phyloP scores from a whole-genome alignment of 2,113 vertebrate genomes.

The Dipodomys merriami region DNA sequence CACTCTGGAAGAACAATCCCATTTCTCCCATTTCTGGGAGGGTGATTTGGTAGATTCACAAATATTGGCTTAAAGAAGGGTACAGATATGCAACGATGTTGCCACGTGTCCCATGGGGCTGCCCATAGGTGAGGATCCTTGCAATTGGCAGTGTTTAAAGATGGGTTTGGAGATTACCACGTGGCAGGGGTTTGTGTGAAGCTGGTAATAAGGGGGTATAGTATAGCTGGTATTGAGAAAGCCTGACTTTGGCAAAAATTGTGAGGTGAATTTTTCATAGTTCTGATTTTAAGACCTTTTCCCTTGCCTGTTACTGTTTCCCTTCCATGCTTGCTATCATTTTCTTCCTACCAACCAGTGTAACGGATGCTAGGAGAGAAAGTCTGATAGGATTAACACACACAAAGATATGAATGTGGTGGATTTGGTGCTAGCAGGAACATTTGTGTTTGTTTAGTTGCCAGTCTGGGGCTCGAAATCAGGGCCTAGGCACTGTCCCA shows the following conservation, averaged over 20 bases:
- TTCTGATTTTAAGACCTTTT: neutral
- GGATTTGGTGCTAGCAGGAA: neutral
- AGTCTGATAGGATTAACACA: neutral
- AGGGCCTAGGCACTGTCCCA: too few relatives aligned
- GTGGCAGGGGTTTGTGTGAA: neutral
- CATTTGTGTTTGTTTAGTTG: neutral
- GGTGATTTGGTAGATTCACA: neutral
- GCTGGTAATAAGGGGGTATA: neutral
- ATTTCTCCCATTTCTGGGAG: neutral
- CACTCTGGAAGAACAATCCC: neutral
- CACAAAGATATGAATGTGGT: neutral
- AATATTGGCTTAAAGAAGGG: neutral
- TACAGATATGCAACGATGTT: neutral
- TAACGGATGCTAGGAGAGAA: neutral
- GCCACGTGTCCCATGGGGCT: rapidly evolving
- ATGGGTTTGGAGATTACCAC: neutral
- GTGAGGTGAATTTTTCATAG: neutral
- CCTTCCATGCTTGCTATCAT: neutral
- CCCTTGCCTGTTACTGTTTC: neutral
- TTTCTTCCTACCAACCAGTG: neutral
- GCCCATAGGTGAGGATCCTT: neutral
- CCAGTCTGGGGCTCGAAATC: too few relatives aligned
- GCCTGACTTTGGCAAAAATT: neutral
- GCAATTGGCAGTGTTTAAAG: neutral
- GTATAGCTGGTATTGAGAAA: neutral